Evolutionary conservation across 2,797 vertebrate species (phyloP).

Genomic region (Microcaecilia unicolor): DNA sequence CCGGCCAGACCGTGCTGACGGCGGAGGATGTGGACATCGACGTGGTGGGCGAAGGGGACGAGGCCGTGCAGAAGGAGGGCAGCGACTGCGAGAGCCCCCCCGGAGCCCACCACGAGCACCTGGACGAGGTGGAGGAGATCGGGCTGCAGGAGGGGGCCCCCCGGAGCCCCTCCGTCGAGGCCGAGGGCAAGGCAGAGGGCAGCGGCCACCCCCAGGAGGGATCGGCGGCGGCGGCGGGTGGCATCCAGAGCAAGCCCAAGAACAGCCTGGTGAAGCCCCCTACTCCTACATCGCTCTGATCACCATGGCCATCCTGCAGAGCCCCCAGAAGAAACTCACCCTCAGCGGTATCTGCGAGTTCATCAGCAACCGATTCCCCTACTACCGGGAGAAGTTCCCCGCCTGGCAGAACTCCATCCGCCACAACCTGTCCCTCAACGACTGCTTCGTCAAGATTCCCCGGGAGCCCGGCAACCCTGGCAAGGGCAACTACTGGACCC

Average conservation of each 20-base stretch:
- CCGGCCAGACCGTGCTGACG: slow-evolving; percentile 85
- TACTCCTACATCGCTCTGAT: slow-evolving; percentile 97
- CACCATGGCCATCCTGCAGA: slow-evolving; percentile 97
- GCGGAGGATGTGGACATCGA: slow-evolving; percentile 95
- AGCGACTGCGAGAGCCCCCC: slow-evolving; percentile 71
- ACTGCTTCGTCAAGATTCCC: slow-evolving; percentile 92
- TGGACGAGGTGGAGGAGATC: slow-evolving; percentile 60
- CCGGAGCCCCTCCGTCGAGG: slow-evolving; percentile 54
- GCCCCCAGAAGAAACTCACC: slow-evolving; percentile 90
- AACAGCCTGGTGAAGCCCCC: slow-evolving; percentile 94
- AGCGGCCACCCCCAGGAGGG: slow-evolving; percentile 52
- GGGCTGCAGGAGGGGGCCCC: slow-evolving; percentile 62
- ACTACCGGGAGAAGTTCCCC: slow-evolving; percentile 91
- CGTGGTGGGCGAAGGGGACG: slow-evolving; percentile 93
- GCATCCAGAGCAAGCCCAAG: slow-evolving; percentile 74
- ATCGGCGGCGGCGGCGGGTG: slow-evolving; percentile 33
- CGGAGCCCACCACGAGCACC: not conserved
- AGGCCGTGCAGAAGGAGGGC: slow-evolving; percentile 76
- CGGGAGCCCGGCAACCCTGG: slow-evolving; percentile 93
- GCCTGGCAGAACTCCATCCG: slow-evolving; percentile 93
- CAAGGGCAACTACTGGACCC: slow-evolving; percentile 97
- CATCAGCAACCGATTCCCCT: slow-evolving; percentile 90
- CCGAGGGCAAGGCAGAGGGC: slow-evolving; percentile 52
- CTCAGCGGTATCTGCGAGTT: slow-evolving; percentile 97
- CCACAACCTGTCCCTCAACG: slow-evolving; percentile 88